phyloP scores from a whole-genome alignment of 2,113 vertebrate genomes.

The Eulacestoma nigropectus region DNA sequence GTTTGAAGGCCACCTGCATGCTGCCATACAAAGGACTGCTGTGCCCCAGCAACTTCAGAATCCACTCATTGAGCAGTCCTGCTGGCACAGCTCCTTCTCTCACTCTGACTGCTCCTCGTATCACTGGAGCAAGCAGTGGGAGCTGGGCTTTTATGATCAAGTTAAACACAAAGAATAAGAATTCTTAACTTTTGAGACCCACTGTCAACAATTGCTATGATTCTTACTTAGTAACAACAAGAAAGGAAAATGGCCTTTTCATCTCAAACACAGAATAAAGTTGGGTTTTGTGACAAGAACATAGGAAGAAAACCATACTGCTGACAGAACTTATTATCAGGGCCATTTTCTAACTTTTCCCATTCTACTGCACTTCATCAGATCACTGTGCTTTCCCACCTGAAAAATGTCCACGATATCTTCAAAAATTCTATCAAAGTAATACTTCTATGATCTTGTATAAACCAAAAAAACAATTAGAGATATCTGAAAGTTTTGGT shows the following conservation, averaged over 20 bases:
- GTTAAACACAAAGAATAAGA: background rate
- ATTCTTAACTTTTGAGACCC: background rate
- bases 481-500: background rate
- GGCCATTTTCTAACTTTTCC: background rate
- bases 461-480: background rate
- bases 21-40: background rate
- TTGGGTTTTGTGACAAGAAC: background rate
- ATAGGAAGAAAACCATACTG: background rate
- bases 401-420: background rate
- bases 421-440: background rate
- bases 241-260: background rate
- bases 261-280: background rate
- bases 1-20: background rate
- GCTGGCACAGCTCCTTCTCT: background rate
- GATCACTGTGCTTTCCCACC: background rate
- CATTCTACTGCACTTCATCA: background rate
- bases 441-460: background rate
- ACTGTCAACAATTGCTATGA: background rate
- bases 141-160: background rate
- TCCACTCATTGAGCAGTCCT: accelerated
- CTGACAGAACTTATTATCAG: background rate
- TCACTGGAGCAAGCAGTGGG: background rate
- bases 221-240: background rate
- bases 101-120: accelerated
- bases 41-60: background rate